phyloP scores from a whole-genome alignment of 2,888 invertebrate genomes.

The Eupithecia dodoneata region DNA sequence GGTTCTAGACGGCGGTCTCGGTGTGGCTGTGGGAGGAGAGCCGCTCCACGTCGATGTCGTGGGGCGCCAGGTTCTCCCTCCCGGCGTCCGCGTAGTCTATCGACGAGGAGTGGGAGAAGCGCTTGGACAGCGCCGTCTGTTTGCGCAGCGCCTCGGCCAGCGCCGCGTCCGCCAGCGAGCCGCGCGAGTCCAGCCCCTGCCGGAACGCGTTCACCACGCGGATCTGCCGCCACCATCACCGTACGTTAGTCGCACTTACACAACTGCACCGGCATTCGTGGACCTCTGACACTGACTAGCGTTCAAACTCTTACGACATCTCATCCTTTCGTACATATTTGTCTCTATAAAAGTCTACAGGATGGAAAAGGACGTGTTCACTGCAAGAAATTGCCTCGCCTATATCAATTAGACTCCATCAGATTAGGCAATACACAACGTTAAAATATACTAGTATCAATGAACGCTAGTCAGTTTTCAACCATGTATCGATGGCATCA shows the following conservation, averaged over 20 bases:
- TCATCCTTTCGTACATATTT: not conserved
- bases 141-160: conserved; percentile 96
- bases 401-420: not conserved
- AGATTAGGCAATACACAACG: not conserved
- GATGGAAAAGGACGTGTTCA: not conserved
- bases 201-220: conserved; percentile 99
- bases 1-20: conserved; percentile 93
- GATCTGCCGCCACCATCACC: conserved; percentile 88
- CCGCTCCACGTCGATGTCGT: conserved; percentile 96
- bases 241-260: conserved; percentile 50
- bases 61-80: conserved; percentile 94
- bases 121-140: conserved; percentile 96
- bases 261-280: conserved; percentile 35
- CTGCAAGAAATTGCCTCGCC: not conserved
- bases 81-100: conserved; percentile 96
- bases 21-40: conserved; percentile 97
- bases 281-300: conserved; percentile 42
- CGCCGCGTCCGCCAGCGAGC: conserved; percentile 96
- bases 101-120: conserved; percentile 94
- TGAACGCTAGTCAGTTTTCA: conserved; percentile 33
- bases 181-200: conserved; percentile 98
- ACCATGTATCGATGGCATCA: conserved; percentile 36
- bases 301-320: conserved; percentile 18
- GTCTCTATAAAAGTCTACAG: not conserved
- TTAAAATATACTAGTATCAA: not conserved